phyloP scores from a whole-genome alignment of 2,113 vertebrate genomes.

The Myodes glareolus region DNA sequence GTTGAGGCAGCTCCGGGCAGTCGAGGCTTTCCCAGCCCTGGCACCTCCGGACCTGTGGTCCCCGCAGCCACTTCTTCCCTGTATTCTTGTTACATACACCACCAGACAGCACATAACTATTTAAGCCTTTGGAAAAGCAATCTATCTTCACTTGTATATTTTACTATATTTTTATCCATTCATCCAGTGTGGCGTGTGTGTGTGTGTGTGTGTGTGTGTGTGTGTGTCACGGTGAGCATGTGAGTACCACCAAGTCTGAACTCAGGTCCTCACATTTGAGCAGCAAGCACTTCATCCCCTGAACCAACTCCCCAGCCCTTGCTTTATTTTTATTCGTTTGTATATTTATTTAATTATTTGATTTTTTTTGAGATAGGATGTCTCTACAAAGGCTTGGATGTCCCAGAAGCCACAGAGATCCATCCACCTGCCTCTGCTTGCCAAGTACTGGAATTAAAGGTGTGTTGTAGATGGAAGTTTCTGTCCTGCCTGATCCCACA shows the following conservation, averaged over 20 bases:
- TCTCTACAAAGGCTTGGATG: not conserved
- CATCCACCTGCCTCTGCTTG: not conserved
- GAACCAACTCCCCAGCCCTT: not conserved
- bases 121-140: not conserved
- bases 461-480: too few relatives aligned
- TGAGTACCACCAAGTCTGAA: not conserved
- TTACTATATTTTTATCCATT: not conserved
- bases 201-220: too few relatives aligned
- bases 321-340: not conserved
- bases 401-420: not conserved
- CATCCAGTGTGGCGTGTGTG: not conserved
- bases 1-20: fast-evolving
- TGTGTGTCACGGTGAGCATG: not conserved
- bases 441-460: not conserved
- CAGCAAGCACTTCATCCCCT: not conserved
- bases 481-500: too few relatives aligned
- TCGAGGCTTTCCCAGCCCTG: not conserved
- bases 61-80: fast-evolving
- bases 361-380: not conserved
- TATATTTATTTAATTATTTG: not conserved
- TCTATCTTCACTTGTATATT: not conserved
- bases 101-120: not conserved
- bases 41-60: fast-evolving
- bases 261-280: not conserved
- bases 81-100: fast-evolving